Percentiles rank a stretch among this genome's conserved stretches.
Evolutionary conservation across 2,797 vertebrate species (phyloP).

Genomic region (Myiothlypis chrysogaster): DNA sequence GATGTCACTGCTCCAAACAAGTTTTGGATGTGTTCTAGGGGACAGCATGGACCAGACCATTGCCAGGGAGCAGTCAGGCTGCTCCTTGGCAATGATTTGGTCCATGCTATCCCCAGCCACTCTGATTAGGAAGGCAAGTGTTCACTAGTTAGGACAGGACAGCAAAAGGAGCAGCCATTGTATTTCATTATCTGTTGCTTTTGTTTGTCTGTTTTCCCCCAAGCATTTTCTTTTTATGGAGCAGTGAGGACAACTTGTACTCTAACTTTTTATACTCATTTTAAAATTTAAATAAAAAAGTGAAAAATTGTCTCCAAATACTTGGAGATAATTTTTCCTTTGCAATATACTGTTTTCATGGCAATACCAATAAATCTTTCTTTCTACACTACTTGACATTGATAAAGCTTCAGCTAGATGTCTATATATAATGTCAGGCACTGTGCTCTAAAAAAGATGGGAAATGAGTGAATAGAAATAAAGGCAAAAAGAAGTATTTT

Average conservation of each 20-base stretch:
- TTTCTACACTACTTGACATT: not conserved
- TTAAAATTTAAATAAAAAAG: not conserved
- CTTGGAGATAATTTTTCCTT: not conserved
- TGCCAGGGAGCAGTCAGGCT: not conserved
- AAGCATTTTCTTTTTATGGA: not conserved
- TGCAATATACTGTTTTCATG: not conserved
- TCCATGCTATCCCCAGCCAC: not conserved
- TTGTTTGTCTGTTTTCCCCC: not conserved
- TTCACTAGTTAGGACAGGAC: not conserved
- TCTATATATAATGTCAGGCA: not conserved
- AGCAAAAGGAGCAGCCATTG: not conserved
- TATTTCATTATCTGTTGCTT: not conserved
- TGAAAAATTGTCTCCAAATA: not conserved
- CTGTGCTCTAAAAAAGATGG: not conserved
- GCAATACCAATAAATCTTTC: not conserved
- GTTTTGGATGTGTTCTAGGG: not conserved
- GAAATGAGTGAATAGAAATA: not conserved
- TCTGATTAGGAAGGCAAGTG: not conserved
- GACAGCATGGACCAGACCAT: not conserved
- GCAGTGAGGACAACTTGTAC: not conserved
- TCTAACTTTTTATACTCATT: not conserved
- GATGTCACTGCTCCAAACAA: not conserved
- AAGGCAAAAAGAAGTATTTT: not conserved
- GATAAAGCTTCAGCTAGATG: not conserved
- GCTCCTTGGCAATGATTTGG: too few species aligned